phyloP scores from a whole-genome alignment of 2,113 vertebrate genomes.

The Mus spicilegus region DNA sequence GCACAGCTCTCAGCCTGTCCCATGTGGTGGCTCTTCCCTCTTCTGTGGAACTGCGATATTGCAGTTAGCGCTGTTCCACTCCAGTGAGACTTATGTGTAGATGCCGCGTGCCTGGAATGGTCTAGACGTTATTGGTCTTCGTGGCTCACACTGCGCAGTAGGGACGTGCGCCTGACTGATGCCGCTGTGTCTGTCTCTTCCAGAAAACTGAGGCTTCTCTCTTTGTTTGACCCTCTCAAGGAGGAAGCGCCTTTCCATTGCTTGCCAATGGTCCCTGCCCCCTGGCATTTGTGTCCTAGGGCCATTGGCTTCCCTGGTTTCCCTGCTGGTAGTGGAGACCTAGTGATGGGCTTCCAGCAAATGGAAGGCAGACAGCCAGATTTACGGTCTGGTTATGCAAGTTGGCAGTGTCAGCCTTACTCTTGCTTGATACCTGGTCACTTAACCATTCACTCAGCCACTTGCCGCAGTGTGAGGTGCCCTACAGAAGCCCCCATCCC shows the following conservation, averaged over 20 bases:
- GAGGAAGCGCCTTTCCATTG: background rate
- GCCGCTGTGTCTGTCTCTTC: rapidly evolving
- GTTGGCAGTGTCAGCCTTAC: background rate
- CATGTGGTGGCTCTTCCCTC: background rate
- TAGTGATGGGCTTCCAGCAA: background rate
- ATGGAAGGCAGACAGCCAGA: background rate
- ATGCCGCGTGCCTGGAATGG: background rate
- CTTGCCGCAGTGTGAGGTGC: background rate
- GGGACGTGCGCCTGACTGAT: background rate
- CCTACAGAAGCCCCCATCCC: background rate
- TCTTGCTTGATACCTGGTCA: background rate
- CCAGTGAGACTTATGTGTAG: background rate
- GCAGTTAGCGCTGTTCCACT: background rate
- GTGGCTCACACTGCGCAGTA: background rate
- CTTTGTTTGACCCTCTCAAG: background rate
- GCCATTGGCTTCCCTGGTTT: background rate
- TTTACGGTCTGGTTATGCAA: background rate
- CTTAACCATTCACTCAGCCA: background rate
- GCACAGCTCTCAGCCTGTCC: background rate
- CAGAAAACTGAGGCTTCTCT: background rate
- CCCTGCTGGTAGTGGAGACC: background rate
- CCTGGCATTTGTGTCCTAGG: background rate
- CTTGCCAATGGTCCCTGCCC: background rate
- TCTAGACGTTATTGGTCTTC: background rate
- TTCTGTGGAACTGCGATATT: background rate